Evolutionary conservation across 2,797 vertebrate genomes (phyloP).

Genomic region (Micropoecilia bifurca): DNA sequence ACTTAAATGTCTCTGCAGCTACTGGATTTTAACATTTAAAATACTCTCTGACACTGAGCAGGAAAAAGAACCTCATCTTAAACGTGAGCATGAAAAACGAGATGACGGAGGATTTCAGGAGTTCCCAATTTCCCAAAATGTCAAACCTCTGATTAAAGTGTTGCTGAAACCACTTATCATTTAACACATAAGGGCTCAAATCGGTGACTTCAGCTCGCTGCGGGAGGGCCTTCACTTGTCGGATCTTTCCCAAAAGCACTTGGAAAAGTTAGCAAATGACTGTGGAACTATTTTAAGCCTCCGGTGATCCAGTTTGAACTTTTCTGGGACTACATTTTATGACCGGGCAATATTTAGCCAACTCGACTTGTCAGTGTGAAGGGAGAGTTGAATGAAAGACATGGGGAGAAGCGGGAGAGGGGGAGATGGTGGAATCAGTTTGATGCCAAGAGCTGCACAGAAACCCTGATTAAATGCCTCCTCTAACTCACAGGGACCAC

Average conservation of each 20-base stretch:
- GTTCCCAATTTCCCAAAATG: neutral
- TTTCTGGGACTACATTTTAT: slow-evolving; percentile 57
- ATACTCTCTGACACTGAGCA: neutral
- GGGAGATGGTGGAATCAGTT: slow-evolving; percentile 55
- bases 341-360: slow-evolving; percentile 60
- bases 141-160: slow-evolving; percentile 2
- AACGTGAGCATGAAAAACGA: neutral
- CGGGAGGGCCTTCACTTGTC: slow-evolving; percentile 3
- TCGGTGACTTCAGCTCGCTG: slow-evolving; percentile 1
- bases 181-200: neutral
- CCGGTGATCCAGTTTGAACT: slow-evolving; percentile 63
- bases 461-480: slow-evolving; percentile 78
- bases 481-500: slow-evolving; percentile 69
- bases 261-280: slow-evolving; percentile 38
- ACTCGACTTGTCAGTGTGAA: slow-evolving; percentile 34
- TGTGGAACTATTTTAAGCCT: slow-evolving; percentile 60
- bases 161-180: neutral
- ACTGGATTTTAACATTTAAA: neutral
- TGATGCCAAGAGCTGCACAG: slow-evolving; percentile 66
- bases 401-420: slow-evolving; percentile 12
- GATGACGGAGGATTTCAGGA: neutral
- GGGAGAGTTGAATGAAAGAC: slow-evolving; percentile 37
- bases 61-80: neutral
- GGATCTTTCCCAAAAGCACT: slow-evolving; percentile 38
- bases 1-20: neutral